Conservation (phyloP, 2,113 vertebrate genomes). For the Dicerorhinus sumatrensis region DNA sequence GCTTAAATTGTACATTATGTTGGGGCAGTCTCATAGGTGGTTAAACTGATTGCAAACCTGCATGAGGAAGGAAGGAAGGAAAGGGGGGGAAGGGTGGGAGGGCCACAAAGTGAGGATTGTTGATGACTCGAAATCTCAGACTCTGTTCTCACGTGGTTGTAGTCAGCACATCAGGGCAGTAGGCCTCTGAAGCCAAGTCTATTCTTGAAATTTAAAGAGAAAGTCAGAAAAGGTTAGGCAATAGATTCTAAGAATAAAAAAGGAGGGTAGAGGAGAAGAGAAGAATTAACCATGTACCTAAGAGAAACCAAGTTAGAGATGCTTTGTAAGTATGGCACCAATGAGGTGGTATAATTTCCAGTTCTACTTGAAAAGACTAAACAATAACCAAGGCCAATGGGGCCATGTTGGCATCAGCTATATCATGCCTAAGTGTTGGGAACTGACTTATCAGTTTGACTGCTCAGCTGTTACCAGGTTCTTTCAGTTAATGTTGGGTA, state of each 20-base stretch:
- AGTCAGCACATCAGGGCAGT: background rate
- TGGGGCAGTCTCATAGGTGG: background rate
- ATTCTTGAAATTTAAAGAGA: background rate
- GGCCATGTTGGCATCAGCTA: background rate
- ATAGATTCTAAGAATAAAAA: slow-evolving; percentile 17
- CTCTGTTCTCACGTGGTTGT: background rate
- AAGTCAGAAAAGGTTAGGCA: background rate
- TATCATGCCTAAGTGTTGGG: background rate
- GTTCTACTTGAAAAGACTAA: background rate
- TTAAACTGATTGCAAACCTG: background rate
- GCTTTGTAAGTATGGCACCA: background rate
- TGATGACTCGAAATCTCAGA: background rate
- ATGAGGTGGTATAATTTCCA: background rate
- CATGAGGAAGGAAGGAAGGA: background rate
- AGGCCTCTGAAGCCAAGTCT: background rate
- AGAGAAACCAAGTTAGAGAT: background rate
- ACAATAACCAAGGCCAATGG: background rate
- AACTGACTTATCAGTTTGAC: background rate
- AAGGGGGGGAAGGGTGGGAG: rapidly evolving
- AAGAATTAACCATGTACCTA: background rate
- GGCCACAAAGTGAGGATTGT: background rate
- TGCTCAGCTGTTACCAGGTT: background rate
- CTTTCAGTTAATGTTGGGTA: background rate
- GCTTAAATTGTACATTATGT: background rate
- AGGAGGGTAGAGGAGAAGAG: background rate